Evolutionary conservation across 2,888 invertebrate genomes (phyloP).

Genomic region (Mellilla xanthometata): DNA sequence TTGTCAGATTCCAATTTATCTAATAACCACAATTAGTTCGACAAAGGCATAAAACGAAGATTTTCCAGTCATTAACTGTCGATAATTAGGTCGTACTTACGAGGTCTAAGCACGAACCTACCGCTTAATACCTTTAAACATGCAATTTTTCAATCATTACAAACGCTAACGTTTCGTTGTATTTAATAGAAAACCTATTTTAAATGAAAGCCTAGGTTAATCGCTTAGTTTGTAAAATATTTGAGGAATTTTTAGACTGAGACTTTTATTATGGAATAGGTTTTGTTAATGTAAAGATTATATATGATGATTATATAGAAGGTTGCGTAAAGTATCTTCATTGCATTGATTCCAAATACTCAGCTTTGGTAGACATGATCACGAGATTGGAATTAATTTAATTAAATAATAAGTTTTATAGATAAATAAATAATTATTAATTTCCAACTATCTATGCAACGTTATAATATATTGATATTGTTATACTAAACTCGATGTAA

Average conservation of each 20-base stretch:
- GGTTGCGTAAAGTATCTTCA: too few relatives aligned
- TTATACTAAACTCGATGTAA: too few relatives aligned
- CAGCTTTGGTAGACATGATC: too few relatives aligned
- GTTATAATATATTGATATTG: too few relatives aligned
- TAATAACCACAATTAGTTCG: conserved; percentile 41
- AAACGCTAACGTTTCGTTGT: conserved; percentile 20
- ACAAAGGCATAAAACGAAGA: conserved; percentile 50
- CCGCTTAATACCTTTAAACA: conserved; percentile 61
- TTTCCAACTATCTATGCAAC: too few relatives aligned
- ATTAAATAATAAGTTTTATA: too few relatives aligned
- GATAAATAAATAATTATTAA: too few relatives aligned
- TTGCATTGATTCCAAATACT: too few relatives aligned
- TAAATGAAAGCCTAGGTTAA: conserved; percentile 1
- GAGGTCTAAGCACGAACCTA: conserved; percentile 50
- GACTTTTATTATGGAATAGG: background rate
- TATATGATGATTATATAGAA: too few relatives aligned
- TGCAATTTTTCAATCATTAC: conserved; percentile 70
- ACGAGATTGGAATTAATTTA: too few relatives aligned
- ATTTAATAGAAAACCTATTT: conserved; percentile 11
- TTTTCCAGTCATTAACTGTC: conserved; percentile 56
- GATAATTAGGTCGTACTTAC: conserved; percentile 66
- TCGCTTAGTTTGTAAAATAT: background rate
- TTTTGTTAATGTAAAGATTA: too few relatives aligned
- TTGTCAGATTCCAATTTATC: conserved; percentile 12
- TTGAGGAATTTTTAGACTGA: background rate